Evolutionary conservation across 2,113 vertebrate genomes (phyloP).

Genomic region (Benitochromis conjunctus): DNA sequence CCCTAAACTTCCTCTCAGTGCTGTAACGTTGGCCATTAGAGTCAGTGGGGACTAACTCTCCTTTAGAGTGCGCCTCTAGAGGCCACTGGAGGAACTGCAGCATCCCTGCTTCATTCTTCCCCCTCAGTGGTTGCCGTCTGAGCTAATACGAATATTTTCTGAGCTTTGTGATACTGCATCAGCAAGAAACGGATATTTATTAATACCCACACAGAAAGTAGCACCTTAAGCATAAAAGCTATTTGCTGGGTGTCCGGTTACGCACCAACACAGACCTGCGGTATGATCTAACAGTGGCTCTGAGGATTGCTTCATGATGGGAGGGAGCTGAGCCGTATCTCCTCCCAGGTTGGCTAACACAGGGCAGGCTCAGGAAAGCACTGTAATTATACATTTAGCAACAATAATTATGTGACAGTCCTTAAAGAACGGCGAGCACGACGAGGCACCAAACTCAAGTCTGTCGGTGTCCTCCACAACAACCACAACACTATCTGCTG

Average conservation of each 20-base stretch:
- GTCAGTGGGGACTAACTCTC: no score
- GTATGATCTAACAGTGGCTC: neutral
- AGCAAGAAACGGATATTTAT: neutral
- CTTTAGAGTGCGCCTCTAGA: neutral
- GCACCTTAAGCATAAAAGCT: neutral
- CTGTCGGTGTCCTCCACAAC: neutral
- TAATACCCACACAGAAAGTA: rapidly evolving
- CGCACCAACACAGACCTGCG: neutral
- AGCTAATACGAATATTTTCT: neutral
- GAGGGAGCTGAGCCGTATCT: neutral
- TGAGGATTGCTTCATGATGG: neutral
- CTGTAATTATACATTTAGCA: neutral
- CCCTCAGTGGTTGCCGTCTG: neutral
- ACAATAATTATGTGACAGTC: neutral
- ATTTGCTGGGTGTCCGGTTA: neutral
- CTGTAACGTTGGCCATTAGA: no score
- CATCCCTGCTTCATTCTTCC: no score
- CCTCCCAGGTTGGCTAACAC: neutral
- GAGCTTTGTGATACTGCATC: rapidly evolving
- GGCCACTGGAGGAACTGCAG: neutral
- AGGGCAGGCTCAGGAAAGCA: neutral
- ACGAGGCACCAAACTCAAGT: neutral
- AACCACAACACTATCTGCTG: neutral
- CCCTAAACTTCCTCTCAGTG: no score
- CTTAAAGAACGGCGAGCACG: neutral